Base-by-base conservation (phyloP, 1,140 invertebrate species). In the Procambarus clarkii region DNA sequence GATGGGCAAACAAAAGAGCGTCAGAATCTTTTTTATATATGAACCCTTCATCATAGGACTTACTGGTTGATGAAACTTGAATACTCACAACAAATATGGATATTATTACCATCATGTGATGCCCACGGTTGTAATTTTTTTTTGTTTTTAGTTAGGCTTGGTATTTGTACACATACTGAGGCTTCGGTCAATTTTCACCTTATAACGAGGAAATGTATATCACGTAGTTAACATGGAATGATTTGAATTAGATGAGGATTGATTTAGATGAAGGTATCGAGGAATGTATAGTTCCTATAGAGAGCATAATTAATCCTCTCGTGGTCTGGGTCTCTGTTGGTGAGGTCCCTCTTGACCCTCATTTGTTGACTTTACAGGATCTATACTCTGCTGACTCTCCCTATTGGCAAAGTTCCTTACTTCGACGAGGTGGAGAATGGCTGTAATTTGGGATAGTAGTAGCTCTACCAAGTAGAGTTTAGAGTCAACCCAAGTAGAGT, bases 1-100 rank as follows among this genome's bases (percentile, higher is more conserved):
- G 86, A 88, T 81, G 86, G 86, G 58, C n/a, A 71, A 50, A 88
- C 78, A 81, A 88, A 88, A 71, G 86, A 64, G 79, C 86, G 50
- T 71, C 78, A 44, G 64, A 64, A 64, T 5, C 60, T 77, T 58
- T 87, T 79, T n/a, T n/a, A 18, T 18, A 8, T 2, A 18, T 64
- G 13, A 64, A 64, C 60, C 4, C 60, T 18, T 15, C 2, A 9
- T 64, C 60, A 58, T 7, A 58, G 54, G 4, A 7, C 54, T 58
- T 58, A 58, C 11, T 58, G 54, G 54, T 58, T 58, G 4, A 58
- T 58, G 4, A 13, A 58, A 58, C 11, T 58, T 4, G 4, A 58
- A 58, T 58, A 58, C 54, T 58, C 11, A 58, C 11, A 4, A 58
- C 54, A 7, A 58, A 58, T 58, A 58, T 7, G 4, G 13, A 58